Conservation (phyloP, 2,113 vertebrate genomes). For the Eulemur rufifrons region DNA sequence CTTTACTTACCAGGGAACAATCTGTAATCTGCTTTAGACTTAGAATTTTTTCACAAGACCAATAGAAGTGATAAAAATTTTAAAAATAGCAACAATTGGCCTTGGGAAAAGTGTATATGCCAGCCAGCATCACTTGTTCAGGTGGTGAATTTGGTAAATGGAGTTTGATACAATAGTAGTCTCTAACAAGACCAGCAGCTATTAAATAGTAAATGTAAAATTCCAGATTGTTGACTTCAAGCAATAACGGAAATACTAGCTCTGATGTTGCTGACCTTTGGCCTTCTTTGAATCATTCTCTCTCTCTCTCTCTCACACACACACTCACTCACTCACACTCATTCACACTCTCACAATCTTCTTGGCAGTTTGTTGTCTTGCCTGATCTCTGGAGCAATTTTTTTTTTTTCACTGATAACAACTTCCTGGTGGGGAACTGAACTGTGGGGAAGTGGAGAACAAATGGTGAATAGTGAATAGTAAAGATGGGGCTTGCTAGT, state of each 20-base stretch:
- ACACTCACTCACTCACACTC: not conserved
- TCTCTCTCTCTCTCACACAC: not conserved
- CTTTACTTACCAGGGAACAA: not conserved
- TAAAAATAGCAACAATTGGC: not conserved
- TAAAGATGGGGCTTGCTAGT: not conserved
- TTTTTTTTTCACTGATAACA: not conserved
- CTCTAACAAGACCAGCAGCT: not conserved
- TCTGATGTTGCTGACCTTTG: not conserved
- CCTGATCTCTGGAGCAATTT: not conserved
- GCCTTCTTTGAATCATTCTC: not conserved
- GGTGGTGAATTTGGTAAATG: not conserved
- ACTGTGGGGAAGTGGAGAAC: not conserved
- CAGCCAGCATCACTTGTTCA: not conserved
- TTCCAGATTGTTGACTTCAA: not conserved
- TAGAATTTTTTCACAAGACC: not conserved
- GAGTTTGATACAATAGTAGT: not conserved
- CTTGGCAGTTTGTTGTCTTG: not conserved
- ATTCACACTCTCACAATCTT: not conserved
- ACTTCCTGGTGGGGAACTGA: not conserved
- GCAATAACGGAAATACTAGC: not conserved
- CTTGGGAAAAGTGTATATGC: not conserved
- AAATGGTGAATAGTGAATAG: not conserved
- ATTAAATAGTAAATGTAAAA: not conserved
- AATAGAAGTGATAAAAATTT: not conserved
- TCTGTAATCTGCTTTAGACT: not conserved